Percentiles rank a stretch among this genome's conserved stretches.
Conservation (phyloP, 2,888 invertebrate genomes). For the Malthinus seriepunctatus region DNA sequence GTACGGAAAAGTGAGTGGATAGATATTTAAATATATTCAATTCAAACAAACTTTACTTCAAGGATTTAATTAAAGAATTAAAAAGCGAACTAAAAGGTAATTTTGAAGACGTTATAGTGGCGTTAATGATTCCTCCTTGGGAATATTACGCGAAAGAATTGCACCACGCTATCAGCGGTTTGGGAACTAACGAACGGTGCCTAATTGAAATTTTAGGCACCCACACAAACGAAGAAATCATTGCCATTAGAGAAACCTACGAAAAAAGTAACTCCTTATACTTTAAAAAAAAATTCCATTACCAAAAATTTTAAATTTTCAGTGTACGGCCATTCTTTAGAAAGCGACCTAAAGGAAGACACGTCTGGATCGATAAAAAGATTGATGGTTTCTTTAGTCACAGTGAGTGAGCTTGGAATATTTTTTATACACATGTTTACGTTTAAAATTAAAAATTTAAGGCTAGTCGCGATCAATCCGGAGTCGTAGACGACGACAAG, state of each 20-base stretch:
- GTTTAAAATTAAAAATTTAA: slow-evolving; percentile 39
- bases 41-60: slow-evolving; percentile 19
- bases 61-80: slow-evolving; percentile 79
- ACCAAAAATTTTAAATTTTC: slow-evolving; percentile 42
- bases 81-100: slow-evolving; percentile 88
- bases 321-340: slow-evolving; percentile 81
- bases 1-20: slow-evolving; percentile 65
- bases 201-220: slow-evolving; percentile 87
- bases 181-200: slow-evolving; percentile 80
- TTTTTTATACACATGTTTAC: neutral
- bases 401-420: slow-evolving; percentile 45
- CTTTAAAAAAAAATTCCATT: slow-evolving; percentile 40
- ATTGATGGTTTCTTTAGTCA: slow-evolving; percentile 81
- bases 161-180: slow-evolving; percentile 78
- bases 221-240: slow-evolving; percentile 80
- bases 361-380: slow-evolving; percentile 91
- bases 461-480: slow-evolving; percentile 82
- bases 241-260: slow-evolving; percentile 76
- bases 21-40: neutral
- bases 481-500: slow-evolving; percentile 67
- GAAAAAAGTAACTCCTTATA: slow-evolving; percentile 65
- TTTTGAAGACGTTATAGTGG: slow-evolving; percentile 82
- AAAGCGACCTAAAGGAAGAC: slow-evolving; percentile 82
- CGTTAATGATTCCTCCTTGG: slow-evolving; percentile 80
- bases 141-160: slow-evolving; percentile 83